A percentile compares a stretch with the other conserved stretches of the same genome.
Evolutionary conservation across 2,797 vertebrate genomes (phyloP).

Genomic region (Catamblyrhynchus diadema): DNA sequence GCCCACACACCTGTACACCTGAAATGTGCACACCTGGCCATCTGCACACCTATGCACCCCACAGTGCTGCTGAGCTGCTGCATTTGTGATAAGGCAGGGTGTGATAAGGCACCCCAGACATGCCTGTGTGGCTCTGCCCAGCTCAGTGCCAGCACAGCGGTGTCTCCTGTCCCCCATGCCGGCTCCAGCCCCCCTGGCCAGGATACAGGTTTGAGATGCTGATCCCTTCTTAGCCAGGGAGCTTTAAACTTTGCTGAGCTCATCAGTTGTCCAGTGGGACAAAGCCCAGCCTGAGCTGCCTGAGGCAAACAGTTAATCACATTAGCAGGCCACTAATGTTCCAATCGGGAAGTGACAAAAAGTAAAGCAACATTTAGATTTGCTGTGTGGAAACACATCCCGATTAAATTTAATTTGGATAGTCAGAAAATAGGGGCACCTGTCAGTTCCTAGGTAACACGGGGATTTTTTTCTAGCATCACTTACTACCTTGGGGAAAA

Average conservation of each 20-base stretch:
- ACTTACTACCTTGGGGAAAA: conserved; percentile 64
- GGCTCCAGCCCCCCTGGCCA: conserved; percentile 1
- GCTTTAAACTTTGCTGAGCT: conserved; percentile 65
- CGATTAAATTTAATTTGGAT: conserved; percentile 64
- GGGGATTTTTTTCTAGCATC: conserved; percentile 62
- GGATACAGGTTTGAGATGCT: conserved; percentile 36
- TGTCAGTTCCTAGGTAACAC: conserved; percentile 46
- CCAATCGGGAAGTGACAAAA: conserved; percentile 45
- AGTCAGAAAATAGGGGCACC: conserved; percentile 63
- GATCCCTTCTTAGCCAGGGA: conserved; percentile 67
- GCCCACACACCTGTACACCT: too few relatives aligned
- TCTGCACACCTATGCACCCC: background rate
- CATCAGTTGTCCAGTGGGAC: conserved; percentile 74
- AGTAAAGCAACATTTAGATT: conserved; percentile 42
- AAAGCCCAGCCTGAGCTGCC: conserved; percentile 70
- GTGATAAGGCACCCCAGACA: background rate
- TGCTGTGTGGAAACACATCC: conserved; percentile 18
- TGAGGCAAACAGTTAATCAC: conserved; percentile 70
- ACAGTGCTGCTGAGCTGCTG: background rate
- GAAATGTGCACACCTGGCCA: background rate
- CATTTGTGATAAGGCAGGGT: background rate
- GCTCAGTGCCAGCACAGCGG: background rate
- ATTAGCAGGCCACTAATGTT: conserved; percentile 45
- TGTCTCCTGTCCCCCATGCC: background rate
- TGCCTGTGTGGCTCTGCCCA: background rate